A percentile compares a stretch with the other conserved stretches of the same genome.
Conservation (phyloP, 2,113 vertebrate genomes). For the Rhagologus leucostigma region DNA sequence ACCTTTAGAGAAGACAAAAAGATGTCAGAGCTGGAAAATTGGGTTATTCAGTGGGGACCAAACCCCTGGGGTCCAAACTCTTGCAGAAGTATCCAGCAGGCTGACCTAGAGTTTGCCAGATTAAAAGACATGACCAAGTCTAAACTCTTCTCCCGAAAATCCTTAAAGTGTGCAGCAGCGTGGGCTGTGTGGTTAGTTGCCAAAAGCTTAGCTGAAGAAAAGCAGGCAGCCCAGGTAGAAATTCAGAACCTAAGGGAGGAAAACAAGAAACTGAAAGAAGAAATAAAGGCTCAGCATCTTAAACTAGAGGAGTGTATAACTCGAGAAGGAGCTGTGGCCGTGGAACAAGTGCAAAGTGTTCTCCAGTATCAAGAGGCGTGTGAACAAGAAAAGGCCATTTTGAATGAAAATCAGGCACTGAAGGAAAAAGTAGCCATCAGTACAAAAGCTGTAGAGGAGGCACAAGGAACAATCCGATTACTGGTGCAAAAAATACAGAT, state of each 20-base stretch:
- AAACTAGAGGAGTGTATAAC: neutral
- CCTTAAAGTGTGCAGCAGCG: constrained; percentile 15
- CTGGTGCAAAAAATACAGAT: constrained; percentile 13
- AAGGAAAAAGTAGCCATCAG: constrained; percentile 11
- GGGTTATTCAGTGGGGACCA: constrained; percentile 48
- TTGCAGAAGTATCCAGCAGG: constrained; percentile 51
- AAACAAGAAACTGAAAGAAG: constrained; percentile 17
- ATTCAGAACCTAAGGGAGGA: constrained; percentile 26
- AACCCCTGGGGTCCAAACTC: constrained; percentile 34
- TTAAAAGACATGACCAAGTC: constrained; percentile 14
- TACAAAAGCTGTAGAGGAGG: neutral
- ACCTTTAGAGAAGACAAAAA: neutral
- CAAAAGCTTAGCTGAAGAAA: constrained; percentile 13
- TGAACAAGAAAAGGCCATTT: constrained; percentile 23
- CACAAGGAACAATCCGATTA: neutral
- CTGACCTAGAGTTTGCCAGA: constrained; percentile 29
- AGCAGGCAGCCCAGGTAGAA: constrained; percentile 4
- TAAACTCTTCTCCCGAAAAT: constrained; percentile 37
- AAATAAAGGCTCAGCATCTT: constrained; percentile 14
- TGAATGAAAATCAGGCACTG: constrained; percentile 7
- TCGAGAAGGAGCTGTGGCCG: neutral
- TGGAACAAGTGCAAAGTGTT: neutral
- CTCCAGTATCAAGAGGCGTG: constrained; percentile 29
- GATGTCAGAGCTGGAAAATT: constrained; percentile 32
- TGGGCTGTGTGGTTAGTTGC: constrained; percentile 51